Evolutionary conservation across 1,140 invertebrate species (phyloP).

Genomic region (Bombus huntii): DNA sequence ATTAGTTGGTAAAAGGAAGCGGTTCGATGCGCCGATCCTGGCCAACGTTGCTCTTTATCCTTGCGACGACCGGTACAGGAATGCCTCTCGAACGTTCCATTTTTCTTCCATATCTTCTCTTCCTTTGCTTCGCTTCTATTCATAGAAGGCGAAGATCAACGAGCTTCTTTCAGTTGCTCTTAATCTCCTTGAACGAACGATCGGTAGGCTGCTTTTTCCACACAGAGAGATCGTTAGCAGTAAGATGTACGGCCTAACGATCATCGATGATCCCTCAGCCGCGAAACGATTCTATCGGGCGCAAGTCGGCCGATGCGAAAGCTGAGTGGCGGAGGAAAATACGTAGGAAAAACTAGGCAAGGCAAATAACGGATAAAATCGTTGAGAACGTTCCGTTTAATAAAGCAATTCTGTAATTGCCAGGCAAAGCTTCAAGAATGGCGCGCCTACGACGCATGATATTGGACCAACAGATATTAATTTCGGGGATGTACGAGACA

Average conservation of each 20-base stretch:
- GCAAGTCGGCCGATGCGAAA: background rate
- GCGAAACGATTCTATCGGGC: constrained; percentile 4
- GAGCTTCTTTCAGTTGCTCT: background rate
- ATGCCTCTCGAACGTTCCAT: background rate
- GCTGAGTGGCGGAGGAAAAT: no score
- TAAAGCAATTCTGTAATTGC: constrained; percentile 69
- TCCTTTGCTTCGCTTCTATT: background rate
- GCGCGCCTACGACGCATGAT: constrained; percentile 74
- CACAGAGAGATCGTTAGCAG: background rate
- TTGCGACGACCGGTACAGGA: background rate
- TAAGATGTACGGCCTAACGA: background rate
- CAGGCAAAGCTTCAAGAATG: constrained; percentile 37
- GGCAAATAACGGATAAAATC: constrained; percentile 20
- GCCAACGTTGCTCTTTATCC: background rate
- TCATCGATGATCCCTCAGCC: background rate
- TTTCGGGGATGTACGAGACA: constrained; percentile 80
- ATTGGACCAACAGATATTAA: constrained; percentile 81
- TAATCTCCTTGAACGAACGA: background rate
- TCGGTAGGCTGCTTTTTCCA: background rate
- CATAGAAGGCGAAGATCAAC: background rate
- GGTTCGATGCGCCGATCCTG: background rate
- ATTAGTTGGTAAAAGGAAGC: constrained; percentile 38
- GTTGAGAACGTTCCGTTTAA: constrained; percentile 62
- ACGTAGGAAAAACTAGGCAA: background rate
- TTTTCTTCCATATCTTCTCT: no score